Percentiles rank a stretch among this genome's conserved stretches.
Conservation (phyloP, 2,888 invertebrate genomes). For the Itoplectis maculator region DNA sequence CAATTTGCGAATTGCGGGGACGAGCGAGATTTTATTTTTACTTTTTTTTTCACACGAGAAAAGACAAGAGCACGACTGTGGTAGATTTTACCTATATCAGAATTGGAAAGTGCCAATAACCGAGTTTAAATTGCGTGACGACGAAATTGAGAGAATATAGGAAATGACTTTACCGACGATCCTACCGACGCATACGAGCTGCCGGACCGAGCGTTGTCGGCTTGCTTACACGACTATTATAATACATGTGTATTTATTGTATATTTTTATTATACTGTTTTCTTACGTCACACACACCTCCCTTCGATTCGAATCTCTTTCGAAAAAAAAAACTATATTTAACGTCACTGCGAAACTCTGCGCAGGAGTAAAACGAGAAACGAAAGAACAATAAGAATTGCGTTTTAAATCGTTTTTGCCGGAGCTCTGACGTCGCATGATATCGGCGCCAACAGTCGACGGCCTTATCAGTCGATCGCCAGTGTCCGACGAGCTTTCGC, state of each 20-base stretch:
- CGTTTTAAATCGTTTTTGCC: too few relatives aligned
- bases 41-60: too few relatives aligned
- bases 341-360: too few relatives aligned
- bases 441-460: background rate
- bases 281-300: slow-evolving; percentile 47
- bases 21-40: slow-evolving; percentile 12
- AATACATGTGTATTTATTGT: slow-evolving; percentile 64
- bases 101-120: slow-evolving; percentile 55
- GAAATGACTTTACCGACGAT: slow-evolving; percentile 41
- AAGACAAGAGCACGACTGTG: slow-evolving; percentile 31
- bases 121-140: slow-evolving; percentile 34
- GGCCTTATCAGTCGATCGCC: background rate
- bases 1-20: slow-evolving; percentile 9
- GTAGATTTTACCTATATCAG: slow-evolving; percentile 28
- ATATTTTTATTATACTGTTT: slow-evolving; percentile 63
- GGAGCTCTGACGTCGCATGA: background rate
- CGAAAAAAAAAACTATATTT: too few relatives aligned
- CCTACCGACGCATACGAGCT: slow-evolving; percentile 43
- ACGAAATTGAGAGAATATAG: slow-evolving; percentile 8
- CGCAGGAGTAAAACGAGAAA: too few relatives aligned
- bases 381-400: too few relatives aligned
- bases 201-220: slow-evolving; percentile 44
- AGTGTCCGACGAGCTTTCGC: slow-evolving; percentile 11
- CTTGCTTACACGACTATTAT: slow-evolving; percentile 57
- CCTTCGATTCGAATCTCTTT: slow-evolving; percentile 36